These are phyloP conservation scores for Melieria picta DNA, from an alignment of 2,888 invertebrate genomes.

Conservation along the genomic window DNA sequence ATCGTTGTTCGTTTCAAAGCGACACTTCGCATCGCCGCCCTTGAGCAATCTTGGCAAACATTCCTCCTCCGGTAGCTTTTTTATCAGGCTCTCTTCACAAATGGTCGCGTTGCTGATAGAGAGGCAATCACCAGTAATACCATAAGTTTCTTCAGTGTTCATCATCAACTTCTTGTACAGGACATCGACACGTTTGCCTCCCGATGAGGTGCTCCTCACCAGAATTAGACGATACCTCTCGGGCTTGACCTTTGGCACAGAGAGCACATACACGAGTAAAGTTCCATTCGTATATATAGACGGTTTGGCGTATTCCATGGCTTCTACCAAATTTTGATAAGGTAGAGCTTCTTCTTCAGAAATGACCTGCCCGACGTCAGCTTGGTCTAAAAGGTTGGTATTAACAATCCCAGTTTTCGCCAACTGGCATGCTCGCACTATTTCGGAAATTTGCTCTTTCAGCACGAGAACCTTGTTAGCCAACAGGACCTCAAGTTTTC, in stretches of 20 bases:
- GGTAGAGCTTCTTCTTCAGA: background rate
- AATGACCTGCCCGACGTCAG: background rate
- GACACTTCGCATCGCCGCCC: no score
- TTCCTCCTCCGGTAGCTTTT: background rate
- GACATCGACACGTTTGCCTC: no score
- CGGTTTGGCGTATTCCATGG: background rate
- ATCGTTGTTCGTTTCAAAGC: no score
- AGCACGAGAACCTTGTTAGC: background rate
- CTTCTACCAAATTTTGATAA: background rate
- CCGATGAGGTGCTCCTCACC: background rate
- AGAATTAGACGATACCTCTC: background rate
- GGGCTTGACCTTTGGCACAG: background rate
- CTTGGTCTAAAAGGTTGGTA: background rate
- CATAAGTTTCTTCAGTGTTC: background rate
- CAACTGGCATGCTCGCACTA: background rate
- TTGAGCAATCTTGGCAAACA: no score
- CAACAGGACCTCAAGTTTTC: background rate
- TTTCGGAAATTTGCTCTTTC: background rate
- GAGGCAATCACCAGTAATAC: background rate
- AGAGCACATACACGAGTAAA: background rate
- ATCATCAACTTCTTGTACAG: background rate
- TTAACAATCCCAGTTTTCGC: background rate
- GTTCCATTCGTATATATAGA: background rate
- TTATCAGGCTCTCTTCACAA: background rate
- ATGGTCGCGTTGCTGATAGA: background rate